phyloP scores from a whole-genome alignment of 2,113 vertebrate species.

The Pampusana beccarii region DNA sequence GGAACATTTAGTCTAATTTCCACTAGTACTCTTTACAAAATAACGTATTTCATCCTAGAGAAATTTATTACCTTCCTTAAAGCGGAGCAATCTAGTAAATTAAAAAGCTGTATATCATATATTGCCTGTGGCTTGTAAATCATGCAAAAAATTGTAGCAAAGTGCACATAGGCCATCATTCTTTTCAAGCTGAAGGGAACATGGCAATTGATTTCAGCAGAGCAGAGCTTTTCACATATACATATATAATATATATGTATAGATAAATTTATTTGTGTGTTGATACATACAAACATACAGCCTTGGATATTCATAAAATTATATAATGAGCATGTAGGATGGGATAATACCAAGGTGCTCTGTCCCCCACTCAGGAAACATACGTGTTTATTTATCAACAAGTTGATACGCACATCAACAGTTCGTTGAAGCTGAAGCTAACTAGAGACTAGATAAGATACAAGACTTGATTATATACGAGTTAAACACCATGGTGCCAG shows the following conservation, averaged over 20 bases:
- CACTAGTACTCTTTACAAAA: background rate
- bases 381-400: background rate
- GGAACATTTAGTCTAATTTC: background rate
- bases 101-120: background rate
- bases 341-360: background rate
- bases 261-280: background rate
- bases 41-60: background rate
- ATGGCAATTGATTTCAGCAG: background rate
- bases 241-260: too few species aligned
- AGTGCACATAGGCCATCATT: background rate
- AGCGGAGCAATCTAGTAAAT: background rate
- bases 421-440: background rate
- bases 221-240: background rate
- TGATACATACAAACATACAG: background rate
- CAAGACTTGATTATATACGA: background rate
- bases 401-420: background rate
- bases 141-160: background rate
- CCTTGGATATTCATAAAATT: background rate
- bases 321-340: background rate
- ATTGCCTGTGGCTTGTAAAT: background rate
- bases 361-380: background rate
- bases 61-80: background rate
- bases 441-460: background rate
- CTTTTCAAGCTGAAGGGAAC: background rate
- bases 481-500: background rate